A percentile compares a stretch with the other conserved stretches of the same genome.
Conservation (phyloP, 2,797 vertebrate species). For the Oophaga sylvatica region DNA sequence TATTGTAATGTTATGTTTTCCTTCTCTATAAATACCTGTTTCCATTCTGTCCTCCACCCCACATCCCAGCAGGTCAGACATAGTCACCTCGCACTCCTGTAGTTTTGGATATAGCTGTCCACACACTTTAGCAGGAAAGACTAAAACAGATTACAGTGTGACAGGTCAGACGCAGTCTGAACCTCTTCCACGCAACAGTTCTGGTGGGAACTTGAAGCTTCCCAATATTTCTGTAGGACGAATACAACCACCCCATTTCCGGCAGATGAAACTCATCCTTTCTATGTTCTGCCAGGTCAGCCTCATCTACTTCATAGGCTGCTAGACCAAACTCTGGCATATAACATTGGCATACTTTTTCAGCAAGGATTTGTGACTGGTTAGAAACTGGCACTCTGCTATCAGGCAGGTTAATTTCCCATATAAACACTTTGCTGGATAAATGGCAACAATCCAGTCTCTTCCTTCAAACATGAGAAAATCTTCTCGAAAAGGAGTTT, state of each 20-base stretch:
- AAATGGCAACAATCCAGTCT: not conserved
- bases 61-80: not conserved
- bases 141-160: not conserved
- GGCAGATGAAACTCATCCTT: not conserved
- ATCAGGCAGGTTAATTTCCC: not conserved
- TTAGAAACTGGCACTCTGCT: not conserved
- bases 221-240: not conserved
- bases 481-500: not conserved
- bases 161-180: not conserved
- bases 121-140: not conserved
- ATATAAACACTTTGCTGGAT: not conserved
- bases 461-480: not conserved
- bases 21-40: slow-evolving; percentile 11
- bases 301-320: not conserved
- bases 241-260: not conserved
- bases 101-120: not conserved
- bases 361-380: not conserved
- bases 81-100: not conserved
- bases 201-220: not conserved
- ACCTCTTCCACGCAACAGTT: not conserved
- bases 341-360: not conserved
- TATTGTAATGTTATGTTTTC: not conserved
- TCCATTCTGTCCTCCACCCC: not conserved
- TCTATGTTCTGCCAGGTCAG: not conserved
- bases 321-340: not conserved